A percentile compares a stretch with the other conserved stretches of the same genome.
These are phyloP conservation scores for Actias luna DNA, from an alignment of 2,888 invertebrate genomes.

Conservation along the genomic window DNA sequence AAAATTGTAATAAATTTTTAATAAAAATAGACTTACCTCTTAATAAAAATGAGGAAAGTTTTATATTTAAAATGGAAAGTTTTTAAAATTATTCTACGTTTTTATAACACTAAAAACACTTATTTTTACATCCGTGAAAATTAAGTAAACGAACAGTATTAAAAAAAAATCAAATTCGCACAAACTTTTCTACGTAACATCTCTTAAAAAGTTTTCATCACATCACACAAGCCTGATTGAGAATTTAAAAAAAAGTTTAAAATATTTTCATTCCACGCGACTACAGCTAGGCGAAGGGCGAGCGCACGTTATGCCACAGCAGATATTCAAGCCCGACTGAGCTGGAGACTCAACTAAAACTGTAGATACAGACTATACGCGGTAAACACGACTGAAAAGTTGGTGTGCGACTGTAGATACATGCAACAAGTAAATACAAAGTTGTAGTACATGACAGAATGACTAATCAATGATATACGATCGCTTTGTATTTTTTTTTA, in stretches of 20 bases:
- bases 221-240: neutral
- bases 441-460: slow-evolving; percentile 20
- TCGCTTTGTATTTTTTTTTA: neutral
- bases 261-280: slow-evolving; percentile 9
- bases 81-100: neutral
- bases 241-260: slow-evolving; percentile 10
- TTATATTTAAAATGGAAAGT: neutral
- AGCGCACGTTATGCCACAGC: slow-evolving; percentile 36
- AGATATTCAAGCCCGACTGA: slow-evolving; percentile 41
- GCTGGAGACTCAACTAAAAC: slow-evolving; percentile 28
- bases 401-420: slow-evolving; percentile 33
- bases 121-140: neutral
- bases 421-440: slow-evolving; percentile 57
- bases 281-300: slow-evolving; percentile 17
- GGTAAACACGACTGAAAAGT: slow-evolving; percentile 27
- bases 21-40: neutral
- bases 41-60: neutral
- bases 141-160: neutral
- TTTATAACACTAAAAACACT: neutral
- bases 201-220: neutral
- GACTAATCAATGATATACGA: neutral
- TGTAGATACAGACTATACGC: slow-evolving; percentile 18
- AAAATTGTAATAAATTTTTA: neutral
- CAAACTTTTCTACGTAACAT: neutral
- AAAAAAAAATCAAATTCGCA: neutral